Evolutionary conservation across 2,797 vertebrate genomes (phyloP).

Genomic region (Spondyliosoma cantharus): DNA sequence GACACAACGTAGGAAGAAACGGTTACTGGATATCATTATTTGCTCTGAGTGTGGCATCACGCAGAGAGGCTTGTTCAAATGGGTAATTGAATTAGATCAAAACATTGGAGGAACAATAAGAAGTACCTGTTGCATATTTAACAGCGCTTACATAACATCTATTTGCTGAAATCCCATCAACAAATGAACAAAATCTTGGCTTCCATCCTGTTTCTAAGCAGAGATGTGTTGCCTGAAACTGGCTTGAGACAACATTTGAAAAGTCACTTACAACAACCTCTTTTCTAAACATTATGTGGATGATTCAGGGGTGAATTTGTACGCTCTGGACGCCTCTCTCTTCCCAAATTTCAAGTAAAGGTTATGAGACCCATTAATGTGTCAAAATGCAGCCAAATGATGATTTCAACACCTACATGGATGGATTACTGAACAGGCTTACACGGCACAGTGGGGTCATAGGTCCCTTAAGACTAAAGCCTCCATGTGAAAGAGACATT

Average conservation of each 20-base stretch:
- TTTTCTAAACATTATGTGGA: not conserved
- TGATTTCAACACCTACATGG: not conserved
- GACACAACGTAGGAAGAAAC: not conserved
- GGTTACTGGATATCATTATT: not conserved
- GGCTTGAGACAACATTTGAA: not conserved
- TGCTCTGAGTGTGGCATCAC: not conserved
- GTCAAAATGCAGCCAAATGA: not conserved
- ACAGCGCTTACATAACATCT: not conserved
- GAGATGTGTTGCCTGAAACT: not conserved
- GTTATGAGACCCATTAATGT: not conserved
- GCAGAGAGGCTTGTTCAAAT: not conserved
- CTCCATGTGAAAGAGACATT: not conserved
- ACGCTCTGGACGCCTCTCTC: not conserved
- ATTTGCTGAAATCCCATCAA: not conserved
- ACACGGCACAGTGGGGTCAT: not conserved
- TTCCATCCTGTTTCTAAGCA: not conserved
- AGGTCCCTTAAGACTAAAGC: not conserved
- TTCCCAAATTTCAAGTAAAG: not conserved
- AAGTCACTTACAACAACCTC: not conserved
- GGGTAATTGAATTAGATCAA: not conserved
- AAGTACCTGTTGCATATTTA: not conserved
- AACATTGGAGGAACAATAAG: not conserved
- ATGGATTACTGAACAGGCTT: slow-evolving; percentile 1
- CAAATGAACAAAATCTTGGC: not conserved
- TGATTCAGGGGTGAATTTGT: not conserved